Percentiles rank a stretch among this genome's conserved stretches.
phyloP scores from a whole-genome alignment of 2,113 vertebrate genomes.

The Ailuropoda melanoleuca region DNA sequence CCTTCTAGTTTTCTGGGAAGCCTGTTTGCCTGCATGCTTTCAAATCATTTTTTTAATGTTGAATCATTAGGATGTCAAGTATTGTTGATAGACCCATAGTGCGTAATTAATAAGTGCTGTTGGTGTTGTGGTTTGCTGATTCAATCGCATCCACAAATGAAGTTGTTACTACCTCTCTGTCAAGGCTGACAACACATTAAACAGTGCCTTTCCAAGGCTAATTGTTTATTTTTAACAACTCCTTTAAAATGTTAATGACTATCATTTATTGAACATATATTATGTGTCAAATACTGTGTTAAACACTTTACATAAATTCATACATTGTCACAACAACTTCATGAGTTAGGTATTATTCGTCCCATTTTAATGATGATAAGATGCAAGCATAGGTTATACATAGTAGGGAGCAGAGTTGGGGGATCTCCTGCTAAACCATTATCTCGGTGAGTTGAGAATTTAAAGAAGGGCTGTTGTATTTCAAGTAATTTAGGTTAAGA shows the following conservation, averaged over 20 bases:
- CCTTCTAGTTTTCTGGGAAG: neutral
- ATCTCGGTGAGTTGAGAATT: neutral
- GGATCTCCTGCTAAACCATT: neutral
- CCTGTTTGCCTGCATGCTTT: neutral
- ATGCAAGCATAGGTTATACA: neutral
- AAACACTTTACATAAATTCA: neutral
- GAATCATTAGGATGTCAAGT: neutral
- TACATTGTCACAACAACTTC: neutral
- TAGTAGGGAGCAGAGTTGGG: neutral
- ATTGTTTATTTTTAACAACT: conserved; percentile 32
- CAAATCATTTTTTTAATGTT: neutral
- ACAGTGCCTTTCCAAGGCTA: neutral
- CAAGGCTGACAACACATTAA: neutral
- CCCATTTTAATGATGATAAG: neutral
- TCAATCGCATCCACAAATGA: neutral
- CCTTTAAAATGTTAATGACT: conserved; percentile 12
- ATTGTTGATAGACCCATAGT: neutral
- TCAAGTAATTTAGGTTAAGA: neutral
- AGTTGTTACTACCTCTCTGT: neutral
- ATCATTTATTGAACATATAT: neutral
- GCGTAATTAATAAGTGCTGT: neutral
- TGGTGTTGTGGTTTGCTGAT: conserved; percentile 7
- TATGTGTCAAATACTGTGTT: neutral
- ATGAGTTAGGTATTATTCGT: neutral
- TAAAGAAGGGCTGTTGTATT: neutral